Evolutionary conservation across 2,888 invertebrate genomes (phyloP), one percentile per base, ranked within the genome.

Genomic region (Perithous albicinctus): DNA sequence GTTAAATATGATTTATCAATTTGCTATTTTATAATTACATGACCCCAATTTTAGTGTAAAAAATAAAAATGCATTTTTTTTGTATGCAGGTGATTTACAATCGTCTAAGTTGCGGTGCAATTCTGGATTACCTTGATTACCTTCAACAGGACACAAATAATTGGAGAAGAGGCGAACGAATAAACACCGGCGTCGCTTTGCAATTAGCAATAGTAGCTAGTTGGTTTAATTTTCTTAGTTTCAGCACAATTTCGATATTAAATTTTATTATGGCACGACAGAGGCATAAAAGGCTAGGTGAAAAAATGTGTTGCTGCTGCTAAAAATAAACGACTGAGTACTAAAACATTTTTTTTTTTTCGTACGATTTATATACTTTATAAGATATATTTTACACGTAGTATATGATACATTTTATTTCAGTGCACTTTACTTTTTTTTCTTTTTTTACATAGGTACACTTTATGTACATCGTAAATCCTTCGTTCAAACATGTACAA

Each of bases 61-160:
- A 10, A 12, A 54, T 54, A 0, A 23, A 54, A 26, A 12, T 54
- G 54, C 26, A 23, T 46, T 1, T 54, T 26, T 26, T 26, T 54
- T 26, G 5, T n/a, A 41, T 43, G 7, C 81, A 93, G 90, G 89
- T 90, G 63, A 94, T 96, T 84, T 94, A 95, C 88, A 94, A 94
- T 79, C 95, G 97, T 10, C 92, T 97, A 1, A 93, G 95, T 0
- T 97, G 97, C 89, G 95, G 95, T 78, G 95, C 96, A 0, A 94
- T 97, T 66, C 96, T 95, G 86, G 97, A 97, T 93, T 97, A 96
- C 90, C 96, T 97, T 96, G 97, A 97, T 90, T 97, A 96, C 87
- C 93, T 97, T 79, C 96, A 96, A 80, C 95, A 96, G 67, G 95
- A 96, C 86, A 94, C 95, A 0, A 95, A 94, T 66, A 95, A 95